Evolutionary conservation across 2,888 invertebrate species (phyloP).

Genomic region (Tenthredo notha): DNA sequence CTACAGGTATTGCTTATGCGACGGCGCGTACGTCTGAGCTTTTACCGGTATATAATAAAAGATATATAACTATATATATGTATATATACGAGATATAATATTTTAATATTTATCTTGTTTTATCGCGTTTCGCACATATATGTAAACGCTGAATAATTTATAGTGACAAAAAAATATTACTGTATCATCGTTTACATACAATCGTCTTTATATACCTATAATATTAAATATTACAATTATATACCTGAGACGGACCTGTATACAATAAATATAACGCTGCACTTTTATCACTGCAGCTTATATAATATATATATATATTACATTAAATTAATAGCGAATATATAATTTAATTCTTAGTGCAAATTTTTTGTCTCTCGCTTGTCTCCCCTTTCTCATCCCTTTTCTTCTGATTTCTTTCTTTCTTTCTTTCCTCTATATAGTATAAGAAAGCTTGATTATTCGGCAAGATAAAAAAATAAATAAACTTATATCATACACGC

Average conservation of each 20-base stretch:
- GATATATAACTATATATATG: not conserved
- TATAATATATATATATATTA: constrained; percentile 19
- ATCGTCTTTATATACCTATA: not conserved
- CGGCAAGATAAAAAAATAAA: not conserved
- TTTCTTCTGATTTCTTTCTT: not conserved
- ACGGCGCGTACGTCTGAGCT: constrained; percentile 15
- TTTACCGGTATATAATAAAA: not conserved
- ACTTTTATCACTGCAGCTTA: constrained; percentile 8
- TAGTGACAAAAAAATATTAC: constrained; percentile 5
- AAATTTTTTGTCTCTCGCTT: not conserved
- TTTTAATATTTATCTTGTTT: not conserved
- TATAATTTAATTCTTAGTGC: not conserved
- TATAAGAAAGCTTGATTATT: not conserved
- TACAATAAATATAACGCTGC: constrained; percentile 12
- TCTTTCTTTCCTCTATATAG: not conserved
- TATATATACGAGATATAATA: too few species aligned
- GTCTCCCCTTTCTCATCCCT: not conserved
- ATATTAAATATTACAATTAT: constrained; percentile 8
- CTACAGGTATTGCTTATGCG: constrained; percentile 9
- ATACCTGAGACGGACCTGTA: constrained; percentile 44
- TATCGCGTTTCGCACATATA: too few species aligned
- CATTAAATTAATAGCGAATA: not conserved
- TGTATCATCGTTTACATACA: not conserved
- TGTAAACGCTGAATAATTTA: not conserved
- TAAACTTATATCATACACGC: not conserved